Evolutionary conservation across 2,113 vertebrate genomes (phyloP).

Genomic region (Eubucco bourcierii): DNA sequence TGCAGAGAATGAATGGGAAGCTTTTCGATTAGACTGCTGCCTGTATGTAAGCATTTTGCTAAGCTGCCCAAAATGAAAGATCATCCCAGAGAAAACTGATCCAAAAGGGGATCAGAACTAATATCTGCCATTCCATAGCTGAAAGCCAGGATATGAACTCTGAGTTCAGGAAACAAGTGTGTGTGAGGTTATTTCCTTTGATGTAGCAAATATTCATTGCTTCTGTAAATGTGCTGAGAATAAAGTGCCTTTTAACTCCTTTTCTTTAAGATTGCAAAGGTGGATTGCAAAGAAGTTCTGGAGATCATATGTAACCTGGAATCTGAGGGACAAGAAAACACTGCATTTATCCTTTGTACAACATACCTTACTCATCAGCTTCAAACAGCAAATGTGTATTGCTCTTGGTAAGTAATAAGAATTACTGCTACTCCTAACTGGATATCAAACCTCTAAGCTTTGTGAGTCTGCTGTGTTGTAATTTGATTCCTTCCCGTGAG

Average conservation of each 20-base stretch:
- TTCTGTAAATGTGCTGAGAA: not conserved
- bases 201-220: not conserved
- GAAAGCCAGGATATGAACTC: not conserved
- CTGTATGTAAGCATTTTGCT: not conserved
- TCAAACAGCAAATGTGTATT: conserved; percentile 90
- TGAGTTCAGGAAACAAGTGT: accelerated
- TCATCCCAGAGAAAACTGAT: not conserved
- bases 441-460: not conserved
- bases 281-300: conserved; percentile 94
- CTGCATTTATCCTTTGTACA: conserved; percentile 95
- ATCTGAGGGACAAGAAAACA: conserved; percentile 93
- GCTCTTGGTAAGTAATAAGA: conserved; percentile 87
- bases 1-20: not conserved
- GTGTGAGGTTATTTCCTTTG: not conserved
- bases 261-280: conserved; percentile 86
- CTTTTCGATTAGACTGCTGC: not conserved
- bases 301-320: conserved; percentile 97
- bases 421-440: not conserved
- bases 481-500: not conserved
- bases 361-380: conserved; percentile 97
- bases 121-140: not conserved
- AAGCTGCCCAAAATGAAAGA: not conserved
- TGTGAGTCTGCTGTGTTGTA: not conserved
- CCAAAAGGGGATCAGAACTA: not conserved
- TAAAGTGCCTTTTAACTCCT: conserved; percentile 14